These are phyloP conservation scores for Nesometra sesokonis DNA, from an alignment of 35 echinoderm and acorn worm species.

Conservation along the genomic window DNA sequence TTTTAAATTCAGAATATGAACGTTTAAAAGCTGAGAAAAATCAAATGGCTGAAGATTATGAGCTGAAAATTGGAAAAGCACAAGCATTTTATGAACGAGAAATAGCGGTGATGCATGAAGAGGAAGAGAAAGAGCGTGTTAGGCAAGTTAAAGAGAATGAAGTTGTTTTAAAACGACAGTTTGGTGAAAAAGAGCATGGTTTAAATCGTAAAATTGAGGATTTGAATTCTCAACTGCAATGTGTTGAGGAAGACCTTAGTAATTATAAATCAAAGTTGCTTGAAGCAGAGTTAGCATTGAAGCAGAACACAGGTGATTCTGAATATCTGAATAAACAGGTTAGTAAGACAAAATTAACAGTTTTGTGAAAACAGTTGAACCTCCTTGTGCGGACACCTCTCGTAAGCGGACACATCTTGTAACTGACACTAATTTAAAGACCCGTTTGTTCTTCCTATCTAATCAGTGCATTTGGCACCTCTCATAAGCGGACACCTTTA, in stretches of 20 bases:
- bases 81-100: slow-evolving; percentile 90
- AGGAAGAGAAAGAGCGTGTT: slow-evolving; percentile 35
- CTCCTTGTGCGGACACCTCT: too few relatives aligned
- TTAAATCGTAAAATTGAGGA: slow-evolving; percentile 57
- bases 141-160: slow-evolving; percentile 72
- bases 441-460: too few relatives aligned
- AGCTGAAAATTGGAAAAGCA: slow-evolving; percentile 68
- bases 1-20: slow-evolving; percentile 49
- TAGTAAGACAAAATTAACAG: too few relatives aligned
- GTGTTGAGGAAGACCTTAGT: slow-evolving; percentile 70
- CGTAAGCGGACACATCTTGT: too few relatives aligned
- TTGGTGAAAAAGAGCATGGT: slow-evolving; percentile 58
- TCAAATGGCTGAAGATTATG: slow-evolving; percentile 67
- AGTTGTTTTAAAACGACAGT: slow-evolving; percentile 37
- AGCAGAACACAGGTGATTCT: slow-evolving; percentile 30
- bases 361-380: too few relatives aligned
- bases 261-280: slow-evolving; percentile 48
- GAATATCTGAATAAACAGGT: slow-evolving; percentile 58
- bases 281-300: slow-evolving; percentile 34
- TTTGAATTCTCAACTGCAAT: slow-evolving; percentile 47
- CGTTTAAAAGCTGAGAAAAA: slow-evolving; percentile 45
- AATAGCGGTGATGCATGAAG: slow-evolving; percentile 50
- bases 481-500: too few relatives aligned
- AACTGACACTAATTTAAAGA: too few relatives aligned
- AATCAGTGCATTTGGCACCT: too few relatives aligned